Evolutionary conservation across 2,888 invertebrate genomes (phyloP).

Genomic region (Meghimatium bilineatum): DNA sequence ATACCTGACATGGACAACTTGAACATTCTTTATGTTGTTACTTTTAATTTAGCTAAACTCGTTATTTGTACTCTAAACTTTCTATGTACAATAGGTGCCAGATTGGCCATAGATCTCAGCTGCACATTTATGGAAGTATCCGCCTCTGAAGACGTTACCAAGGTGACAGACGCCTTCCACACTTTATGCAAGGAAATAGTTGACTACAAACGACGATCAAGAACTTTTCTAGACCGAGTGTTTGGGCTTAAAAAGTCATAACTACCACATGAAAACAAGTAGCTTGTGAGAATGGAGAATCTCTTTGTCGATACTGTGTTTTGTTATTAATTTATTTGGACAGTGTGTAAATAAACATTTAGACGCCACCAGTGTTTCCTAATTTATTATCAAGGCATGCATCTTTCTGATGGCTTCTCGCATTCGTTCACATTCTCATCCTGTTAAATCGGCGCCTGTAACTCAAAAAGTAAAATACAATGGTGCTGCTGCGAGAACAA

Average conservation of each 20-base stretch:
- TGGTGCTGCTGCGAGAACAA: too few relatives aligned
- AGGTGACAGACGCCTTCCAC: constrained; percentile 70
- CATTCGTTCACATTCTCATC: too few relatives aligned
- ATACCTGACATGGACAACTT: too few relatives aligned
- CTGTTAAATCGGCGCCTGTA: too few relatives aligned
- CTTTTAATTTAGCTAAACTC: too few relatives aligned
- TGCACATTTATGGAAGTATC: constrained; percentile 72
- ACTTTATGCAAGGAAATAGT: constrained; percentile 70
- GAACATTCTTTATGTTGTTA: too few relatives aligned
- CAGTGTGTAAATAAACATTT: constrained; percentile 16
- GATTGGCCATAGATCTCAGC: constrained; percentile 65
- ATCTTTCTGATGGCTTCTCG: too few relatives aligned
- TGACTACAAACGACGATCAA: constrained; percentile 69
- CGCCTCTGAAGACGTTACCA: constrained; percentile 70
- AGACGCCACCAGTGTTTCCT: background rate
- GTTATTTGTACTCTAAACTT: too few relatives aligned
- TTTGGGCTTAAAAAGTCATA: constrained; percentile 65
- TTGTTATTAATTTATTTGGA: constrained; percentile 26
- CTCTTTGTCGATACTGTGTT: background rate
- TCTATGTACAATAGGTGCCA: constrained; percentile 64
- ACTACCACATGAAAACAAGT: constrained; percentile 8
- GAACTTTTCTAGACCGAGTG: constrained; percentile 72
- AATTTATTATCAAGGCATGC: background rate
- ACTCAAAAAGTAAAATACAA: too few relatives aligned
- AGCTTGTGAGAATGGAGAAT: background rate